Conservation (phyloP, 2,113 vertebrate genomes). For the Sisor rabdophorus region DNA sequence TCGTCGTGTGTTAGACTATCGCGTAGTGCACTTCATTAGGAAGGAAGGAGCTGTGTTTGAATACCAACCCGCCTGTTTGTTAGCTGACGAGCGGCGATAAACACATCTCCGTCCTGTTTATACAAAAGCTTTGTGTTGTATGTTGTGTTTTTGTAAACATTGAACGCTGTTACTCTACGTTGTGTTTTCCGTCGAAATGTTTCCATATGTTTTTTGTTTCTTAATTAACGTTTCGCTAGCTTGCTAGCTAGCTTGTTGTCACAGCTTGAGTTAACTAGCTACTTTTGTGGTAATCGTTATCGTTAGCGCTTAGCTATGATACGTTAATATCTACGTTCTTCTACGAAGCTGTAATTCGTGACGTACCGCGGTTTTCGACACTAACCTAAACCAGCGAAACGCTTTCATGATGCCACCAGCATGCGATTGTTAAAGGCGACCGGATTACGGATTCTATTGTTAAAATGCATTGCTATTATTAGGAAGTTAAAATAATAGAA, state of each 20-base stretch:
- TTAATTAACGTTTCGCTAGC: not conserved
- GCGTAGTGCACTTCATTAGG: not conserved
- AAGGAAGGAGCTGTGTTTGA: not conserved
- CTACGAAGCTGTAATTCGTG: too few species aligned
- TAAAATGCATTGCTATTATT: not conserved
- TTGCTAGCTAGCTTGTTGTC: slow-evolving; percentile 2
- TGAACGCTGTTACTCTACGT: not conserved
- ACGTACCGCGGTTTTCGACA: not conserved
- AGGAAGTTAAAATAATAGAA: not conserved
- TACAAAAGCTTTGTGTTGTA: not conserved
- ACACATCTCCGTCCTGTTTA: not conserved
- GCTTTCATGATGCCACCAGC: not conserved
- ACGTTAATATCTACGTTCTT: too few species aligned
- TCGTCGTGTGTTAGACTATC: not conserved
- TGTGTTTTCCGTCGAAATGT: not conserved
- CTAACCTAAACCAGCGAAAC: not conserved
- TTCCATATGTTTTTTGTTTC: not conserved
- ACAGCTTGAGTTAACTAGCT: not conserved
- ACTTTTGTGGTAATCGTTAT: too few species aligned
- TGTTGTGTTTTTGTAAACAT: not conserved
- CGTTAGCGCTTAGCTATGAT: not conserved
- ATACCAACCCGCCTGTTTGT: not conserved
- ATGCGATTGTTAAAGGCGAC: slow-evolving; percentile 13
- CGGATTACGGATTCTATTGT: not conserved
- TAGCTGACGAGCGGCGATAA: slow-evolving; percentile 17